Conservation (phyloP, 92 coral and sea anemone genomes). For the Paramuricea clavata region DNA sequence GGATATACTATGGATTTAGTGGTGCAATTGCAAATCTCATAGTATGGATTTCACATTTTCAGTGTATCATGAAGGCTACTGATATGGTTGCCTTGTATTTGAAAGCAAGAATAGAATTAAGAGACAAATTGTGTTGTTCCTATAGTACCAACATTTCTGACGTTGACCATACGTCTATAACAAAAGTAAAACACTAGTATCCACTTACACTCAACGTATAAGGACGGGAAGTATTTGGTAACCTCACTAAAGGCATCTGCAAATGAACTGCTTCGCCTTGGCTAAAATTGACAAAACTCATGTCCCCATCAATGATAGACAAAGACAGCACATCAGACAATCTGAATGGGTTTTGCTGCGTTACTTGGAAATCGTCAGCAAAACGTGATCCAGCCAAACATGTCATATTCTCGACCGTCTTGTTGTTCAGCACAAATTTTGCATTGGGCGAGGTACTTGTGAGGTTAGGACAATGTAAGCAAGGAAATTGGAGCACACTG, state of each 20-base stretch:
- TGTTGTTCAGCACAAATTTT: not conserved
- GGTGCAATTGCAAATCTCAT: too few relatives aligned
- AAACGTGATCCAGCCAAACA: slow-evolving; percentile 28
- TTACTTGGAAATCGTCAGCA: not conserved
- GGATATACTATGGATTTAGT: too few relatives aligned
- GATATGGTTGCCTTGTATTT: too few relatives aligned
- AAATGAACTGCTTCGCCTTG: not conserved
- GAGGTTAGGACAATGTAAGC: not conserved
- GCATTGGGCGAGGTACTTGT: slow-evolving; percentile 8
- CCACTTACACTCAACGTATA: not conserved
- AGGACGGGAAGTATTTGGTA: not conserved
- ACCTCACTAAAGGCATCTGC: slow-evolving; percentile 3
- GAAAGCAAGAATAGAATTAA: too few relatives aligned
- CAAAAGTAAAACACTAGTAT: not conserved
- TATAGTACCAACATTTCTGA: too few relatives aligned
- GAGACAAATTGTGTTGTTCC: too few relatives aligned
- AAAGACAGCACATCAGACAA: slow-evolving; percentile 22
- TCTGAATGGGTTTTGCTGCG: not conserved
- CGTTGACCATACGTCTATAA: not conserved
- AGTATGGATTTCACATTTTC: too few relatives aligned
- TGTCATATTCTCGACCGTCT: not conserved
- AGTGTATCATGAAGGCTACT: too few relatives aligned
- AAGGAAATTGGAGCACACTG: not conserved
- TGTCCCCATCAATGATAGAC: not conserved
- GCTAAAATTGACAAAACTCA: not conserved